Evolutionary conservation across 1,140 invertebrate species (phyloP).

Genomic region (Aplysia californica): DNA sequence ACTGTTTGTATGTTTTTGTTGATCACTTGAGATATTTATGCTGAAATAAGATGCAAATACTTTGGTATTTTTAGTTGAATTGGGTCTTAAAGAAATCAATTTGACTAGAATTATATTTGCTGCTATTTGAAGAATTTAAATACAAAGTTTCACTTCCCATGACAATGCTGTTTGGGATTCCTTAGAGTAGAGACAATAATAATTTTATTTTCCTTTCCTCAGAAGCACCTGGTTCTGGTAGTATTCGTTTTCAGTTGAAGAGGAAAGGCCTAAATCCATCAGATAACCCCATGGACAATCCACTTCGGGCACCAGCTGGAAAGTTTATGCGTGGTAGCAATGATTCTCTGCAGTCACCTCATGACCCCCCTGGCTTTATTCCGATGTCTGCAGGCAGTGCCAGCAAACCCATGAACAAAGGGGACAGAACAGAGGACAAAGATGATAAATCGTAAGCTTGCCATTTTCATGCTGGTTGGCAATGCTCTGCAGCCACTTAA

Average conservation of each 20-base stretch:
- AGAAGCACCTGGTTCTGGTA: conserved; percentile 47
- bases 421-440: not conserved
- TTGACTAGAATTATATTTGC: too few relatives aligned
- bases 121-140: too few relatives aligned
- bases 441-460: not conserved
- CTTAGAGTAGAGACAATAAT: too few relatives aligned
- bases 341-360: not conserved
- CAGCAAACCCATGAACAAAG: not conserved
- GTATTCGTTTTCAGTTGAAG: conserved; percentile 60
- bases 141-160: too few relatives aligned
- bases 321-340: conserved; percentile 11
- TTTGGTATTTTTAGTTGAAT: too few relatives aligned
- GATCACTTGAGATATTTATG: too few relatives aligned
- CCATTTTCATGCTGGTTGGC: too few relatives aligned
- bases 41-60: too few relatives aligned
- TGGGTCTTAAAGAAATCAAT: too few relatives aligned
- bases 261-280: conserved; percentile 43
- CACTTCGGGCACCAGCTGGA: not conserved
- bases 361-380: not conserved
- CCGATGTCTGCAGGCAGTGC: not conserved
- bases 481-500: too few relatives aligned
- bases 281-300: conserved; percentile 1
- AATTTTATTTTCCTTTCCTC: not conserved
- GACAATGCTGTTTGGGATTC: too few relatives aligned
- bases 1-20: too few relatives aligned